These are phyloP conservation scores for Campaea margaritaria DNA, from an alignment of 2,888 invertebrate species.

Conservation along the genomic window DNA sequence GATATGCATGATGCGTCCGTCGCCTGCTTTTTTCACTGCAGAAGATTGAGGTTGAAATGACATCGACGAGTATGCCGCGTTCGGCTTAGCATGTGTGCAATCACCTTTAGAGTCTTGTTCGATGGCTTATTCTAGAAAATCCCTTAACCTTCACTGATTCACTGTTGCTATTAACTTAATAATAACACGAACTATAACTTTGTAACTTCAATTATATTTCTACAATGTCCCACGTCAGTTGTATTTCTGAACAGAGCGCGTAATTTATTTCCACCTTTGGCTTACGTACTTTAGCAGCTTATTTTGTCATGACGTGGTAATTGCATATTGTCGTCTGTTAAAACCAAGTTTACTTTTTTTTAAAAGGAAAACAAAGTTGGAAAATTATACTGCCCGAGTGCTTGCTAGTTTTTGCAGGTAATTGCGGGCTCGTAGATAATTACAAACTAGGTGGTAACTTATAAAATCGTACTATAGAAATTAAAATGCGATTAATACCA, in stretches of 20 bases:
- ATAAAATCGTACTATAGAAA: too few species aligned
- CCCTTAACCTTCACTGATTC: too few species aligned
- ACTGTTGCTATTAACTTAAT: too few species aligned
- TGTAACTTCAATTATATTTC: background rate
- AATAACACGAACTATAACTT: too few species aligned
- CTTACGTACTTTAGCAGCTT: constrained; percentile 24
- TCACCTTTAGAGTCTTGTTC: too few species aligned
- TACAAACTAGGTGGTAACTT: background rate
- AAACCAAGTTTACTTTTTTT: constrained; percentile 23
- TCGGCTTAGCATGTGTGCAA: too few species aligned
- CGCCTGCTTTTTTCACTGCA: too few species aligned
- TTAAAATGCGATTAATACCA: too few species aligned
- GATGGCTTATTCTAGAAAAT: too few species aligned
- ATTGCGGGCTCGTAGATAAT: background rate
- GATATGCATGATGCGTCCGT: too few species aligned
- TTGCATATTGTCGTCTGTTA: constrained; percentile 22
- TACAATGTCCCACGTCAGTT: constrained; percentile 1
- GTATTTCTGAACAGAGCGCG: constrained; percentile 4
- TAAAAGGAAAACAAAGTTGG: constrained; percentile 21
- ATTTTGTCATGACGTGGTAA: constrained; percentile 28
- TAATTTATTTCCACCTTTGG: constrained; percentile 14
- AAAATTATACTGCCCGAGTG: constrained; percentile 1
- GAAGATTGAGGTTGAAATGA: too few species aligned
- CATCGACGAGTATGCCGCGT: too few species aligned
- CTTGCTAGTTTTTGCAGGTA: background rate